Base-by-base conservation (phyloP, 2,888 invertebrate species). In the Drosophila paranaensis region DNA sequence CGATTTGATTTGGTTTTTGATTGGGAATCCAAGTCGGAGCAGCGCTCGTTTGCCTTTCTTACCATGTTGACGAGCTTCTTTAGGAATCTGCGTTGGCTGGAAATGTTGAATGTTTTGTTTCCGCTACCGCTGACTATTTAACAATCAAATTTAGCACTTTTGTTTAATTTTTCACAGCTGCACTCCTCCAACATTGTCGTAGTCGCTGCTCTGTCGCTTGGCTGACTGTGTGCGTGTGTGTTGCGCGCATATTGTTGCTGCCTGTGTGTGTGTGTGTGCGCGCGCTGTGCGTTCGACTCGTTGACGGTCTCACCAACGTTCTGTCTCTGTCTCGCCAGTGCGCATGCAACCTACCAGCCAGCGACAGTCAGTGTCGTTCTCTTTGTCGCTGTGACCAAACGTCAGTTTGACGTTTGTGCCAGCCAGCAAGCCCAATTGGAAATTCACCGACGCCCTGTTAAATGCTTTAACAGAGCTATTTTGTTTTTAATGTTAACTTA, bases 41-140 rank as follows among this genome's bases (percentile, higher is more conserved):
- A 39, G 4, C 35, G 51, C 30, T 40, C 27, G 11, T 6, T 33
- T 37, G 39, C 10, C 35, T 65, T 57, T 57, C 82, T 86, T 79
- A 86, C 86, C 86, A 86, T 86, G 75, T 89, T 84, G 71, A 76
- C 81, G 78, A 87, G 86, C 62, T 86, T 86, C 46, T 82, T 88
- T 11, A 80, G 62, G 53, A 74, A 77, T 82, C 82, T 87, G 75
- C 82, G 74, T 79, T 78, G 74, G 77, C 48, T 71, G 57, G 84
- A 76, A 86, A 86, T 88, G 73, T 88, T 86, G 86, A 81, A 37
- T 71, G 62, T 60, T 67, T 85, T 82, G 51, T 55, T 74, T 73
- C 35, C 61, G 30, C 56, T 42, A 39, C 57, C 39, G 42, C 39
- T 16, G 50, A 48, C 50, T 64, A 43, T 64, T 74, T 72, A 61